A percentile compares a stretch with the other conserved stretches of the same genome.
Evolutionary conservation across 2,888 invertebrate species (phyloP).

Genomic region (Clanis bilineata): DNA sequence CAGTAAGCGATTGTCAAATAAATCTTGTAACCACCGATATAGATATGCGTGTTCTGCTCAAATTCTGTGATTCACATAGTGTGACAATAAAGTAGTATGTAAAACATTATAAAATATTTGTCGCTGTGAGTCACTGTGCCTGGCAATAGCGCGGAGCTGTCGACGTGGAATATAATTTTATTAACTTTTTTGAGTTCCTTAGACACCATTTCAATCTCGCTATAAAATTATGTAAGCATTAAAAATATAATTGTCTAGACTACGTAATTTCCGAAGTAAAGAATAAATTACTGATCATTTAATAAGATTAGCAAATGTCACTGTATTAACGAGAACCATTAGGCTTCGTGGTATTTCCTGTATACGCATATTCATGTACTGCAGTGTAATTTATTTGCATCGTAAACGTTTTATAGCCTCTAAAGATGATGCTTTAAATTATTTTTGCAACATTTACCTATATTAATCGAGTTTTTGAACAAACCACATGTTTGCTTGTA

Average conservation of each 20-base stretch:
- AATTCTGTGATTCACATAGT: too few relatives aligned
- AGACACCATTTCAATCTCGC: too few relatives aligned
- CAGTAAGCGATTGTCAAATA: background rate
- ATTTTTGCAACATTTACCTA: background rate
- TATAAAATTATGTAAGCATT: background rate
- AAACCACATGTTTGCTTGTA: background rate
- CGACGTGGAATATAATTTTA: too few relatives aligned
- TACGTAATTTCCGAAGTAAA: background rate
- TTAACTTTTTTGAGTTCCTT: too few relatives aligned
- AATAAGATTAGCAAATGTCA: conserved; percentile 1
- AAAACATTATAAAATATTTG: too few relatives aligned
- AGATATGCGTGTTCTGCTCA: too few relatives aligned
- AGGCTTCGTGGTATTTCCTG: background rate
- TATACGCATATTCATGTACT: background rate
- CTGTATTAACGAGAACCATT: background rate
- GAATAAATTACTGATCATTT: background rate
- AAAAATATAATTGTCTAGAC: too few relatives aligned
- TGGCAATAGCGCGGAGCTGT: too few relatives aligned
- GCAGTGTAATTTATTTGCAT: background rate
- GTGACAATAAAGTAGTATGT: too few relatives aligned
- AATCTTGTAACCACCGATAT: too few relatives aligned
- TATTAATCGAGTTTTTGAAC: background rate
- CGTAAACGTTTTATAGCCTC: background rate
- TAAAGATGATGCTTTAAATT: background rate
- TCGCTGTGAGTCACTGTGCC: too few relatives aligned